Percentiles rank a stretch among this genome's conserved stretches.
Evolutionary conservation across 2,113 vertebrate species (phyloP).

Genomic region (Pachycephala philippinensis): DNA sequence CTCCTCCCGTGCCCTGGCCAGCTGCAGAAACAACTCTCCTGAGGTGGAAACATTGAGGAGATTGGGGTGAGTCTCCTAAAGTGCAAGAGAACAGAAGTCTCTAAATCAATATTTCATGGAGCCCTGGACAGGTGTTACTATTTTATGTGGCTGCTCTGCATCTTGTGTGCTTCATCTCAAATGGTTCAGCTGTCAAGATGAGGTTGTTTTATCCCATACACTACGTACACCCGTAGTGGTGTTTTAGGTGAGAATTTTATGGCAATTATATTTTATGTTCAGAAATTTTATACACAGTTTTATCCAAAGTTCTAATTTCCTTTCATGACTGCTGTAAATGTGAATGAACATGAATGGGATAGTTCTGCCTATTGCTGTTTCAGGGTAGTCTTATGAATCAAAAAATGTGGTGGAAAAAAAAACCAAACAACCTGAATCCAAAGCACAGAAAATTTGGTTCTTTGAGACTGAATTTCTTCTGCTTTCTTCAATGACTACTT

Average conservation of each 20-base stretch:
- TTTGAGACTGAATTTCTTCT: not conserved
- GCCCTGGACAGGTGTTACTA: not conserved
- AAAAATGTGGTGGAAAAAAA: not conserved
- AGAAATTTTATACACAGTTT: not conserved
- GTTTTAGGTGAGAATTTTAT: not conserved
- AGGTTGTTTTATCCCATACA: not conserved
- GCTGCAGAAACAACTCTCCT: not conserved
- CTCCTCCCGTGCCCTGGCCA: not conserved
- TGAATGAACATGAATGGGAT: rapidly evolving
- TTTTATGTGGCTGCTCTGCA: not conserved
- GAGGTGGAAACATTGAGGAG: not conserved
- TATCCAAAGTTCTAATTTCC: not conserved
- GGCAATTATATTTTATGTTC: not conserved
- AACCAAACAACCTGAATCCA: not conserved
- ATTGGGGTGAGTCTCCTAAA: not conserved
- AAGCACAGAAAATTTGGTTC: not conserved
- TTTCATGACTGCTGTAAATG: not conserved
- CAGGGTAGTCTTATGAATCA: not conserved
- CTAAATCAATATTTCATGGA: not conserved
- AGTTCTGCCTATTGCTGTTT: not conserved
- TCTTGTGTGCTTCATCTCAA: not conserved
- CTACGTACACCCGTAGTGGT: not conserved
- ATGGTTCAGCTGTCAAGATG: not conserved
- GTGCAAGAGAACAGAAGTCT: not conserved
- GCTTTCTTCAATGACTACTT: not conserved